phyloP scores from a whole-genome alignment of 2,797 vertebrate genomes.

The Anniella stebbinsi region DNA sequence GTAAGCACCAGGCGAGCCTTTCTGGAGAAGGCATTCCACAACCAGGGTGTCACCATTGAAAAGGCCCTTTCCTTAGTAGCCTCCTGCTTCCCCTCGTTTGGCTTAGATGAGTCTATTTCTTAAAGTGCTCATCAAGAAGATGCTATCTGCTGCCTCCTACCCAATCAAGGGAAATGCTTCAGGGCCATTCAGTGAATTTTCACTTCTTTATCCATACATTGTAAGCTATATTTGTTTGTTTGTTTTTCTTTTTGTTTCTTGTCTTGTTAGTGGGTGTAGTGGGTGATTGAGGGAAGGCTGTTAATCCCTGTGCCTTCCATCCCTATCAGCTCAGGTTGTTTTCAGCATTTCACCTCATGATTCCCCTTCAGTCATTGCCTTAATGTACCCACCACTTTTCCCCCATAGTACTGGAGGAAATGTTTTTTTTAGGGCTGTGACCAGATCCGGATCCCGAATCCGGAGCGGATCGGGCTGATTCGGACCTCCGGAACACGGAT shows the following conservation, averaged over 20 bases:
- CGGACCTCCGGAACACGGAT: no score
- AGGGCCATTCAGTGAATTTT: background rate
- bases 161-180: conserved; percentile 41
- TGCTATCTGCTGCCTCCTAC: background rate
- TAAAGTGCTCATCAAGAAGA: background rate
- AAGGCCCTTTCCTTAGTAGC: no score
- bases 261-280: background rate
- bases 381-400: background rate
- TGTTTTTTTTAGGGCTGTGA: no score
- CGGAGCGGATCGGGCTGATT: no score
- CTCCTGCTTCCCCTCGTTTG: background rate
- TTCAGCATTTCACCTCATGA: background rate
- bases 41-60: no score
- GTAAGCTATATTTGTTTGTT: background rate
- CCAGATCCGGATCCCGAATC: no score
- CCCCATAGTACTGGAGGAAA: background rate
- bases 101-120: background rate
- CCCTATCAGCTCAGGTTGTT: background rate
- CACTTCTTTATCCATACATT: background rate
- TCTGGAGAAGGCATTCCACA: no score
- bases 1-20: no score
- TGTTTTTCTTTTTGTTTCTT: background rate
- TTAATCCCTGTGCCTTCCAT: background rate
- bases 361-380: background rate
- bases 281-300: background rate